Base-by-base conservation (phyloP, 1,140 invertebrate species). In the Apis cerana region DNA sequence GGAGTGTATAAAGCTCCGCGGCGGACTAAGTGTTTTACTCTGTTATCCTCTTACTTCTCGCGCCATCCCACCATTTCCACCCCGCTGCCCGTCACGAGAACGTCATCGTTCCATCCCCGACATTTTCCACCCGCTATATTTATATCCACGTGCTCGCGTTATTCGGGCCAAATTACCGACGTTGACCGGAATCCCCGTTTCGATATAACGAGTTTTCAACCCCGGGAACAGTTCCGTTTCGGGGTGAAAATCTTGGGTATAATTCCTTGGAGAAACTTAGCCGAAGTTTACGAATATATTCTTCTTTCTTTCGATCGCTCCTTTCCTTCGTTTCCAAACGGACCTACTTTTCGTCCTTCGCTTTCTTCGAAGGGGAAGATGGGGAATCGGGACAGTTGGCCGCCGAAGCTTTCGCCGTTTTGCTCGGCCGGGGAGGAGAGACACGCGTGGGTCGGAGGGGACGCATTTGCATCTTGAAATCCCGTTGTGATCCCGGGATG, bases 391-490 rank as follows among this genome's bases (percentile, higher is more conserved):
- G 33, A 33, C 33, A 2, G 33, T 33, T 4, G 33, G 33, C 27
- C 27, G 33, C 33, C 33, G 33, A 43, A 27, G 27, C 27, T 27
- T 27, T 27, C 27, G 1, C 27, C 27, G 27, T 1, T 1, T 27
- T 27, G 27, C 27, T 27, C 27, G 27, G 27, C 27, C 27, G 27
- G 27, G n/a, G 19, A 58, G 19, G 50, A 62, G 54, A 17, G 17
- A 65, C 67, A 80, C 72, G 72, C 80, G 54, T 83, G 62, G 86
- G 64, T 50, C 71, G 52, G 75, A 33, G 61, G 15, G 19, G 56
- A 15, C 75, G 74, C 87, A 89, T 90, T 90, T 90, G 88, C 89
- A 89, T 89, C 85, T 84, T 80, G 59, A 88, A 90, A 89, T 90
- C 86, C 33, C 86, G 84, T 85, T 85, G 83, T 88, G 87, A 88